Evolutionary conservation across 1,140 invertebrate genomes (phyloP).

Genomic region (Panonychus citri): DNA sequence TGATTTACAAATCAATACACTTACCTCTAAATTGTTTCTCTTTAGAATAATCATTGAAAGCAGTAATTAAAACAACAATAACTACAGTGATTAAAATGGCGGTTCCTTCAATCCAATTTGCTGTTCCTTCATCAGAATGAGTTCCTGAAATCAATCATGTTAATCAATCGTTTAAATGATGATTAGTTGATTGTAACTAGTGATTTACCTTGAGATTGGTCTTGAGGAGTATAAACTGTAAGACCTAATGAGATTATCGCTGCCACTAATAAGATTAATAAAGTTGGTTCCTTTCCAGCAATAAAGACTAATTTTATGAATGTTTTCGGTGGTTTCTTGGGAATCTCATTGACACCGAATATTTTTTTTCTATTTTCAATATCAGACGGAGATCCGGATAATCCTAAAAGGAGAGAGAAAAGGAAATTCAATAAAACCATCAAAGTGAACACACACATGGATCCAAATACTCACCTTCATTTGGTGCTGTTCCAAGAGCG

Average conservation of each 20-base stretch:
- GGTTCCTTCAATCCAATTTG: slow-evolving; percentile 93
- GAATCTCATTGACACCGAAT: slow-evolving; percentile 94
- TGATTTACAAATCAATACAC: no score
- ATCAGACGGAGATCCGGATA: no score
- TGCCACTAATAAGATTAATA: slow-evolving; percentile 68
- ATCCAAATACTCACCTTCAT: slow-evolving; percentile 43
- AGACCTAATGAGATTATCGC: slow-evolving; percentile 75
- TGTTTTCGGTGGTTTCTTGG: slow-evolving; percentile 94
- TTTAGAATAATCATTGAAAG: slow-evolving; percentile 98
- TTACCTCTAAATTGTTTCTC: slow-evolving; percentile 72
- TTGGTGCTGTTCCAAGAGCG: slow-evolving; percentile 82
- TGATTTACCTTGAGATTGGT: not conserved
- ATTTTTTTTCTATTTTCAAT: slow-evolving; percentile 50
- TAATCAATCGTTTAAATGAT: no score
- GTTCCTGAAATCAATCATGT: no score
- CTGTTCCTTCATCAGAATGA: slow-evolving; percentile 66
- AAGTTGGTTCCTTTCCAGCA: slow-evolving; percentile 91
- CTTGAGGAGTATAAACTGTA: slow-evolving; percentile 57
- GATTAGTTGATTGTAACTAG: no score
- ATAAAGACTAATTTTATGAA: slow-evolving; percentile 96
- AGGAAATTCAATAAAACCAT: no score
- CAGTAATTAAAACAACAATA: slow-evolving; percentile 91
- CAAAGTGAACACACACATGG: no score
- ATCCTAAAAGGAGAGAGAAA: no score
- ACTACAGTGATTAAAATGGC: slow-evolving; percentile 93